These are phyloP conservation scores for Rallus crepitans DNA, from an alignment of 2,797 vertebrate genomes.

Conservation along the genomic window DNA sequence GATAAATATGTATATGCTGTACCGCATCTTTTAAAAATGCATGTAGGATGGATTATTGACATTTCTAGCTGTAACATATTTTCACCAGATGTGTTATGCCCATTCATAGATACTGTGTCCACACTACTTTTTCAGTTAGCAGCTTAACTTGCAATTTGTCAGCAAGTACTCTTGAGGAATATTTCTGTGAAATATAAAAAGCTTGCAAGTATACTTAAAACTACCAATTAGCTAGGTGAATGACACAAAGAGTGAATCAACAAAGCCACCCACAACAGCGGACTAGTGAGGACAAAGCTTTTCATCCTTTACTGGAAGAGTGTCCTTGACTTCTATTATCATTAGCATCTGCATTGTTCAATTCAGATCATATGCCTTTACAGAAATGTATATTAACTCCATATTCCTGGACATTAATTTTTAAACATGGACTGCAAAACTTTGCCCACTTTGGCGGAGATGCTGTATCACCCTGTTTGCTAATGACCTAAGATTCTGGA, in stretches of 20 bases:
- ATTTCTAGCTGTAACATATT: neutral
- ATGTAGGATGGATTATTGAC: neutral
- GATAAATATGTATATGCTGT: neutral
- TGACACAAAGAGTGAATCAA: neutral
- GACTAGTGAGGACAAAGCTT: constrained; percentile 14
- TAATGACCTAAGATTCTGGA: constrained; percentile 35
- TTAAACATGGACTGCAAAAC: neutral
- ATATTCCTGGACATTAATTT: constrained; percentile 28
- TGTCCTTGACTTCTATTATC: constrained; percentile 47
- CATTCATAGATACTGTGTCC: neutral
- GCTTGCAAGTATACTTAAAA: neutral
- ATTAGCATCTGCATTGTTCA: constrained; percentile 38
- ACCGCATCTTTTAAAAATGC: neutral
- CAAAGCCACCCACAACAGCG: neutral
- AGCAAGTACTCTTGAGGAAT: neutral
- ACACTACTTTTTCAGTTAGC: neutral
- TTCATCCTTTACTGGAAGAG: constrained; percentile 30
- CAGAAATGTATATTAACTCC: constrained; percentile 55
- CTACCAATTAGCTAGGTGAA: constrained; percentile 17
- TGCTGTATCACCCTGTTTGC: constrained; percentile 22
- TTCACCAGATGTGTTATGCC: constrained; percentile 8
- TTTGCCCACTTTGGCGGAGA: neutral
- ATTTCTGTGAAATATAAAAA: neutral
- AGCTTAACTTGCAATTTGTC: neutral
- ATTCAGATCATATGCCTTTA: constrained; percentile 8